These are phyloP conservation scores for Eptesicus fuscus DNA, from an alignment of 2,113 vertebrate genomes.

Conservation along the genomic window DNA sequence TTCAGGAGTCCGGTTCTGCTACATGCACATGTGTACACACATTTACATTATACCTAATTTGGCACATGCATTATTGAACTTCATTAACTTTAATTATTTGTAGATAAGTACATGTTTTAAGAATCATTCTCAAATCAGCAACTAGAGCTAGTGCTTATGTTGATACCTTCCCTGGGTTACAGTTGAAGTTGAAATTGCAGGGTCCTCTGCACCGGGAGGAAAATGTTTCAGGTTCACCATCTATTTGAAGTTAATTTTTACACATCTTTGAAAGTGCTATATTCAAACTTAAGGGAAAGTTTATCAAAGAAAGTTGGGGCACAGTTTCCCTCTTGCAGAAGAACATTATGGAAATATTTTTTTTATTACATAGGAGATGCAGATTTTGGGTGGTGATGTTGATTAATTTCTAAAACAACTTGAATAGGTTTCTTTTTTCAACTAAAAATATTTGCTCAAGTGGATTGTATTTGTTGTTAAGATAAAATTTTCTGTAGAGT, in stretches of 20 bases:
- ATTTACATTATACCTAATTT: background rate
- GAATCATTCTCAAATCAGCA: conserved; percentile 8
- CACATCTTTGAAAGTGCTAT: background rate
- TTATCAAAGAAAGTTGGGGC: background rate
- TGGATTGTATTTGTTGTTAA: conserved; percentile 1
- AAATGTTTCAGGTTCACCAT: background rate
- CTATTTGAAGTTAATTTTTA: background rate
- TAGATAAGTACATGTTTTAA: background rate
- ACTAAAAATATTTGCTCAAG: background rate
- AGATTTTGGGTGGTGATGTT: background rate
- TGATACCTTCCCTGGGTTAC: background rate
- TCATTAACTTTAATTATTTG: conserved; percentile 18
- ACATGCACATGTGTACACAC: too few species aligned
- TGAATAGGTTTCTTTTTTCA: background rate
- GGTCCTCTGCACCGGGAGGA: background rate
- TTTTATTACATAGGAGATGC: background rate
- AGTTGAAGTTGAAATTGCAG: background rate
- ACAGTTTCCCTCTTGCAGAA: background rate
- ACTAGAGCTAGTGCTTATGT: background rate
- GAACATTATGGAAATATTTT: background rate
- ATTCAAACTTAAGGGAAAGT: background rate
- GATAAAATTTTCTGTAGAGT: background rate
- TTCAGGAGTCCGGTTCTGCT: background rate
- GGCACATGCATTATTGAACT: background rate
- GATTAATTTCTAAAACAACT: conserved; percentile 1